A percentile compares a stretch with the other conserved stretches of the same genome.
phyloP scores from a whole-genome alignment of 2,888 invertebrate genomes.

The Macrophya annulata region DNA sequence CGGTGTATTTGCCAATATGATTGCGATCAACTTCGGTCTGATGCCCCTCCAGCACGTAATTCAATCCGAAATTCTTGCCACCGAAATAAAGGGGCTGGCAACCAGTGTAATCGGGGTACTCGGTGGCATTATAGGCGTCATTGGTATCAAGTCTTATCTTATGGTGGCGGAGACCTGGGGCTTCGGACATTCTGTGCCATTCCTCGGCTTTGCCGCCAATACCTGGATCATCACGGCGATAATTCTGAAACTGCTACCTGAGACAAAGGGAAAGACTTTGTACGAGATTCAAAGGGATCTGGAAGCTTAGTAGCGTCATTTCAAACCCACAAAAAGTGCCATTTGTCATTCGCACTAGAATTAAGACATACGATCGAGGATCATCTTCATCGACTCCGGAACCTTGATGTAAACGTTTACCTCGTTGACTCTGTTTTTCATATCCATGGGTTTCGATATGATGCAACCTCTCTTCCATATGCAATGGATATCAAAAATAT shows the following conservation, averaged over 20 bases:
- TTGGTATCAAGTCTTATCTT: constrained; percentile 66
- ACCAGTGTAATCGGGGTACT: constrained; percentile 61
- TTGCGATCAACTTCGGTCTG: constrained; percentile 66
- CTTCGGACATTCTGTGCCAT: constrained; percentile 67
- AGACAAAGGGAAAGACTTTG: constrained; percentile 71
- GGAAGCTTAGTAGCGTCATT: constrained; percentile 57
- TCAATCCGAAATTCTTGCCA: constrained; percentile 67
- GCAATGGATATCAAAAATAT: not conserved
- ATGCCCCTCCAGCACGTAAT: constrained; percentile 64
- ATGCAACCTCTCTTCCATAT: not conserved
- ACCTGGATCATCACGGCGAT: constrained; percentile 60
- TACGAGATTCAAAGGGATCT: constrained; percentile 68
- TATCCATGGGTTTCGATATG: not conserved
- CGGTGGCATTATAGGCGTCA: constrained; percentile 61
- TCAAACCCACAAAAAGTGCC: too few relatives aligned
- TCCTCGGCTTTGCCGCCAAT: constrained; percentile 62
- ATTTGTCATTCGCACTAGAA: too few relatives aligned
- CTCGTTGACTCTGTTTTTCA: too few relatives aligned
- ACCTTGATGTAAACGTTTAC: too few relatives aligned
- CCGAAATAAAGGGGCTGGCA: constrained; percentile 66
- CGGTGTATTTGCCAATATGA: constrained; percentile 64
- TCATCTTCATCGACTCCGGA: too few relatives aligned
- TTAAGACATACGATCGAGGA: too few relatives aligned
- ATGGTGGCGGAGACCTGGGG: constrained; percentile 64
- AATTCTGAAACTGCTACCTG: constrained; percentile 64